A percentile compares a stretch with the other conserved stretches of the same genome.
These are phyloP conservation scores for Aurelia coerulea DNA, from an alignment of 30 jellyfish, hydroid and myxozoan species.

Conservation along the genomic window DNA sequence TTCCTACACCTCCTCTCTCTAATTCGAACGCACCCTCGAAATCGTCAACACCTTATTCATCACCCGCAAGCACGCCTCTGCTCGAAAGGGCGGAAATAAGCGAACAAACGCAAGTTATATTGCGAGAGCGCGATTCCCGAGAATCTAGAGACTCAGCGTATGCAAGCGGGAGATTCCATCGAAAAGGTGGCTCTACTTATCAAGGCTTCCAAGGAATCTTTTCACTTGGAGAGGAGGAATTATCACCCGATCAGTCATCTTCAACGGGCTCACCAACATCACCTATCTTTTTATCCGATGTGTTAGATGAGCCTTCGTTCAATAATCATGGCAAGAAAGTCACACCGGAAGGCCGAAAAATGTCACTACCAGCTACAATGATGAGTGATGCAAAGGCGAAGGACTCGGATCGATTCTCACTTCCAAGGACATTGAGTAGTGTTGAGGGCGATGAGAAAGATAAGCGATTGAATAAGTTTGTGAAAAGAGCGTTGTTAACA, in stretches of 20 bases:
- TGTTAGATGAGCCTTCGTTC: constrained; percentile 83
- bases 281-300: constrained; percentile 76
- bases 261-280: constrained; percentile 48
- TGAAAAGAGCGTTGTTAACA: constrained; percentile 38
- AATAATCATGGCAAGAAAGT: constrained; percentile 13
- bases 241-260: constrained; percentile 44
- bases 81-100: constrained; percentile 43
- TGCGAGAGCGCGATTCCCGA: constrained; percentile 70
- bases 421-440: constrained; percentile 36
- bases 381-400: constrained; percentile 10
- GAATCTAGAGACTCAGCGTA: constrained; percentile 89
- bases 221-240: constrained; percentile 57
- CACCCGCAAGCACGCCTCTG: constrained; percentile 67
- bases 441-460: background rate
- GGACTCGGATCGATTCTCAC: constrained; percentile 17
- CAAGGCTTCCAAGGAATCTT: constrained; percentile 47
- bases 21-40: constrained; percentile 26
- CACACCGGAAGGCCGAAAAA: constrained; percentile 51
- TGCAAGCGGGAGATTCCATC: constrained; percentile 80
- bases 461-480: background rate
- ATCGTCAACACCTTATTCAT: constrained; percentile 57
- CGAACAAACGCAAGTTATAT: constrained; percentile 31
- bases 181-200: constrained; percentile 42
- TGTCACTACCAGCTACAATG: constrained; percentile 64
- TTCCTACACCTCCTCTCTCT: constrained; percentile 27